phyloP scores from a whole-genome alignment of 2,888 invertebrate genomes.

The Autographa gamma region DNA sequence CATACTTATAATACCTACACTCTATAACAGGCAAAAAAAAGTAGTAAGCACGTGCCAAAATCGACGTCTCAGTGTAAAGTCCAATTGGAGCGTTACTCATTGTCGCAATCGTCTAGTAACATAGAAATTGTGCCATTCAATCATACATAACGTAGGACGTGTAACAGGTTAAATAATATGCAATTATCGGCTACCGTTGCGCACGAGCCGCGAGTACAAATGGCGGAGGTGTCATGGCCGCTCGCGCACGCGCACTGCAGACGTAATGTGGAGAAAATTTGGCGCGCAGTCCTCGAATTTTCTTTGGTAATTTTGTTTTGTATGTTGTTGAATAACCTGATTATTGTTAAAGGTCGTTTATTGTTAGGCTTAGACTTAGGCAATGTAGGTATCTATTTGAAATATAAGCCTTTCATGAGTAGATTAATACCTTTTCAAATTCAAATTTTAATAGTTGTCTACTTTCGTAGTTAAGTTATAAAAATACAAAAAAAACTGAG shows the following conservation, averaged over 20 bases:
- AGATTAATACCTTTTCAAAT: too few relatives aligned
- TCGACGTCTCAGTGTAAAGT: not conserved
- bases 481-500: too few relatives aligned
- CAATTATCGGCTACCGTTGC: conserved; percentile 64
- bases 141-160: conserved; percentile 56
- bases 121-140: conserved; percentile 48
- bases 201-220: conserved; percentile 67
- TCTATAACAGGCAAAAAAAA: not conserved
- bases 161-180: conserved; percentile 69
- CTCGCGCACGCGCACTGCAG: conserved; percentile 59
- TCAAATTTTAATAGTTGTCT: too few relatives aligned
- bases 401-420: too few relatives aligned
- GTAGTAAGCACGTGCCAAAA: not conserved
- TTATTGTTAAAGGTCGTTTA: conserved; percentile 30
- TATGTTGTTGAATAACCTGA: conserved; percentile 21
- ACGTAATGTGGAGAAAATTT: conserved; percentile 66
- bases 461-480: too few relatives aligned
- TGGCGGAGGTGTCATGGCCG: conserved; percentile 72
- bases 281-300: conserved; percentile 44
- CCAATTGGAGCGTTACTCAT: conserved; percentile 10
- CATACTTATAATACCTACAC: too few relatives aligned
- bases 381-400: too few relatives aligned
- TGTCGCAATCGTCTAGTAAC: conserved; percentile 47
- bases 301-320: conserved; percentile 9
- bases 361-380: too few relatives aligned